Evolutionary conservation across 1,140 invertebrate genomes (phyloP).

Genomic region (Acromyrmex echinatior): DNA sequence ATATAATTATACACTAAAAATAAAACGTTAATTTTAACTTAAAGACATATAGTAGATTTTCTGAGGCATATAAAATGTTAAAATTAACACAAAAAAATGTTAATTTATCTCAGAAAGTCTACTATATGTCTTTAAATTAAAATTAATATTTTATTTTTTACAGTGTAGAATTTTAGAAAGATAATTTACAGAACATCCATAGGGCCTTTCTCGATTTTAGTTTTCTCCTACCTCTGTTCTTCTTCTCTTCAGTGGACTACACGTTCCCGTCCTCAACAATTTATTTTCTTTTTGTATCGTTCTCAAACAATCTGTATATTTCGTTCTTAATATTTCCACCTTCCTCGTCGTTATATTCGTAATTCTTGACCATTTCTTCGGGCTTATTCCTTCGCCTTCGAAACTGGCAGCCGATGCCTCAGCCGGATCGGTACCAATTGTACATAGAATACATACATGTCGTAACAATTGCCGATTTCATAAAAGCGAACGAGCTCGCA

Average conservation of each 20-base stretch:
- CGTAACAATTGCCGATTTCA: conserved; percentile 71
- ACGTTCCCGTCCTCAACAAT: neutral
- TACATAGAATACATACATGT: conserved; percentile 40
- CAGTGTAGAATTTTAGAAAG: neutral
- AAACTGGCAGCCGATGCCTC: neutral
- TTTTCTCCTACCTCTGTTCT: neutral
- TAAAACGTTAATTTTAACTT: no score
- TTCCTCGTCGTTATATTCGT: neutral
- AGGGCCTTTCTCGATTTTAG: neutral
- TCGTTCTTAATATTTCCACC: neutral
- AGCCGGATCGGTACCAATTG: neutral
- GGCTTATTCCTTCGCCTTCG: neutral
- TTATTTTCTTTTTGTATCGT: conserved; percentile 5
- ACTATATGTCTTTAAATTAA: no score
- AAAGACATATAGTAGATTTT: no score
- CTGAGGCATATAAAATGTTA: no score
- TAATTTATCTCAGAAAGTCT: no score
- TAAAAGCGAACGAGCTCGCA: conserved; percentile 69
- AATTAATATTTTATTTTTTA: no score
- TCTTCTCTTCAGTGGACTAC: neutral
- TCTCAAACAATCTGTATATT: conserved; percentile 23
- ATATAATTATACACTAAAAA: neutral
- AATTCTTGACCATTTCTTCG: conserved; percentile 3
- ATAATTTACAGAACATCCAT: neutral
- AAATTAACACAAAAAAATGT: no score